Evolutionary conservation across 2,113 vertebrate genomes (phyloP).

Genomic region (Dromiciops gliroides): DNA sequence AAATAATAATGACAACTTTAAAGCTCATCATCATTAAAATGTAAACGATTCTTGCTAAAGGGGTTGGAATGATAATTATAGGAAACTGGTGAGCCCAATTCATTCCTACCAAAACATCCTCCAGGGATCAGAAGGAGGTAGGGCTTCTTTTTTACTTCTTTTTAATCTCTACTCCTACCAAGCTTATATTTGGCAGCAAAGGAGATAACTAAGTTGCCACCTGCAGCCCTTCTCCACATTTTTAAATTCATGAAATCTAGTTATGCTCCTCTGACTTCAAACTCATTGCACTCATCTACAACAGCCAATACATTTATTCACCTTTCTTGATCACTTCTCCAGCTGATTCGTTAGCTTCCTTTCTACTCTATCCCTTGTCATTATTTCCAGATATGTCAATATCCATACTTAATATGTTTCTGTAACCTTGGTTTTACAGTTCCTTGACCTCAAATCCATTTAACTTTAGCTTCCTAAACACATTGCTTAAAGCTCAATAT

Average conservation of each 20-base stretch:
- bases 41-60: slow-evolving; percentile 26
- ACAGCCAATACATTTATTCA: background rate
- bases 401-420: background rate
- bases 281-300: background rate
- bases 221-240: background rate
- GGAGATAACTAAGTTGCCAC: background rate
- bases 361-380: background rate
- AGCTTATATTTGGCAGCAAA: background rate
- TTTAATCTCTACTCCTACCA: background rate
- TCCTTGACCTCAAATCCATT: background rate
- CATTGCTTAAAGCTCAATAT: background rate
- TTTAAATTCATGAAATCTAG: background rate
- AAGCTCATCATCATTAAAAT: slow-evolving; percentile 58
- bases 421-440: background rate
- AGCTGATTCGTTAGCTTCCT: background rate
- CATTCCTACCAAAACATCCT: slow-evolving; percentile 13
- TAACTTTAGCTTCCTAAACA: background rate
- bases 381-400: background rate
- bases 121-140: background rate
- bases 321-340: background rate
- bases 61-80: slow-evolving; percentile 51
- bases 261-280: background rate
- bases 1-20: slow-evolving; percentile 65
- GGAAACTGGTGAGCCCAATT: slow-evolving; percentile 31
- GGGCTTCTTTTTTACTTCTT: background rate